These are phyloP conservation scores for Camponotus vicinus DNA, from an alignment of 1,140 invertebrate genomes.

Conservation along the genomic window DNA sequence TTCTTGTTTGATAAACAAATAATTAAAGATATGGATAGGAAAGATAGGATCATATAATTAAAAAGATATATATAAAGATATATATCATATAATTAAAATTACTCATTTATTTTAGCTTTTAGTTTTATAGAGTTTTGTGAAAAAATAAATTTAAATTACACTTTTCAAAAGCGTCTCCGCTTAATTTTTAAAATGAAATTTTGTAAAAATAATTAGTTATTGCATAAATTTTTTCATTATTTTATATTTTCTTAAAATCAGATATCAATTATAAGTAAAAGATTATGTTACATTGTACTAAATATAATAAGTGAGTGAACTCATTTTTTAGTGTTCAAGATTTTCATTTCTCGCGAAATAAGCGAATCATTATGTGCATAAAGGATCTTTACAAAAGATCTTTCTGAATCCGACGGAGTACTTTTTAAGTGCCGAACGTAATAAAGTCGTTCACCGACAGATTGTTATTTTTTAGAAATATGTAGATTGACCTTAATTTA, in stretches of 20 bases:
- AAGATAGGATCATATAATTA: background rate
- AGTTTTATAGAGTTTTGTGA: background rate
- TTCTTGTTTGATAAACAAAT: background rate
- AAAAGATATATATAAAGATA: no score
- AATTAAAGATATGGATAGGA: background rate
- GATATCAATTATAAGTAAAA: background rate
- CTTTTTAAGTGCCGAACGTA: slow-evolving; percentile 5
- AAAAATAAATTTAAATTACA: slow-evolving; percentile 4
- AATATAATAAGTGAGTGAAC: background rate
- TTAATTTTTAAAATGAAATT: background rate
- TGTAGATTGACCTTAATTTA: slow-evolving; percentile 69
- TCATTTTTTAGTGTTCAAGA: background rate
- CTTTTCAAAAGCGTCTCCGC: background rate
- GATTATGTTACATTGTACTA: background rate
- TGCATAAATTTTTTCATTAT: background rate
- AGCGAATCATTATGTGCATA: background rate
- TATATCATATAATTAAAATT: background rate
- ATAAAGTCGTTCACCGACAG: slow-evolving; percentile 31
- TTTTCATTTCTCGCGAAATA: slow-evolving; percentile 1
- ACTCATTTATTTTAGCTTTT: background rate
- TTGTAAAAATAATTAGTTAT: background rate
- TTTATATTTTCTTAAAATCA: background rate
- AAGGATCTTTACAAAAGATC: slow-evolving; percentile 19
- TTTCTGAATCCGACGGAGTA: background rate
- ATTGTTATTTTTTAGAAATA: slow-evolving; percentile 56